A percentile compares a stretch with the other conserved stretches of the same genome.
phyloP scores from a whole-genome alignment of 2,797 vertebrate genomes.

The Enteromius thamalakanensis region DNA sequence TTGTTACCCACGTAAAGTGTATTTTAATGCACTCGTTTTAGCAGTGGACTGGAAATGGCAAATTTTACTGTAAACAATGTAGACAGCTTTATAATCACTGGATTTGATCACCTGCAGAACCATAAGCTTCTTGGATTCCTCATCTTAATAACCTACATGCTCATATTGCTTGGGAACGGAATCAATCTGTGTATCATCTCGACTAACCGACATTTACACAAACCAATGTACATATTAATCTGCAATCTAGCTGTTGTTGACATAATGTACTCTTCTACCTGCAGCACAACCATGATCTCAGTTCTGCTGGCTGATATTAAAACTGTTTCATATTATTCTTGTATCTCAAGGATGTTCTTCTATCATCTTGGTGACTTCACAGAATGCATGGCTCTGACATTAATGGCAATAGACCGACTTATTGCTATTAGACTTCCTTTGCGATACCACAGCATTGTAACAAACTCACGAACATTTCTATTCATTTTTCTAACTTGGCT shows the following conservation, averaged over 20 bases:
- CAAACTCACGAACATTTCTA: conserved; percentile 34
- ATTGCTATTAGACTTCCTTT: conserved; percentile 54
- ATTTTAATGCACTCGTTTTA: background rate
- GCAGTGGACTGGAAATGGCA: conserved; percentile 33
- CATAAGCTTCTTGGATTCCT: conserved; percentile 52
- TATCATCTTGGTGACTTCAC: conserved; percentile 52
- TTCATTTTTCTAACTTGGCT: conserved; percentile 46
- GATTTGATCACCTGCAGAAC: conserved; percentile 54
- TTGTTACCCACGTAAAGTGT: background rate
- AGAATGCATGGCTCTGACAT: conserved; percentile 32
- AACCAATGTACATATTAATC: conserved; percentile 47
- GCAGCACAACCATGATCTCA: conserved; percentile 55
- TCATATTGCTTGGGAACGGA: conserved; percentile 46
- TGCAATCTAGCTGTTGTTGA: conserved; percentile 59
- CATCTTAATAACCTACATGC: conserved; percentile 53
- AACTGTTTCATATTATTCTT: conserved; percentile 58
- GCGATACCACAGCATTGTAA: conserved; percentile 54
- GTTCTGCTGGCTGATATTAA: conserved; percentile 51
- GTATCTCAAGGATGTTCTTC: conserved; percentile 49
- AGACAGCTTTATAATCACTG: conserved; percentile 52
- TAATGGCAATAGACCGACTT: conserved; percentile 54
- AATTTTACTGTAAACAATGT: conserved; percentile 50
- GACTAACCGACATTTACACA: conserved; percentile 53
- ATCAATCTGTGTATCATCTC: conserved; percentile 54
- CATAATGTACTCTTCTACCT: conserved; percentile 52